These are phyloP conservation scores for Sebastes wilsoni DNA, from an alignment of 2,797 vertebrate genomes.

Conservation along the genomic window DNA sequence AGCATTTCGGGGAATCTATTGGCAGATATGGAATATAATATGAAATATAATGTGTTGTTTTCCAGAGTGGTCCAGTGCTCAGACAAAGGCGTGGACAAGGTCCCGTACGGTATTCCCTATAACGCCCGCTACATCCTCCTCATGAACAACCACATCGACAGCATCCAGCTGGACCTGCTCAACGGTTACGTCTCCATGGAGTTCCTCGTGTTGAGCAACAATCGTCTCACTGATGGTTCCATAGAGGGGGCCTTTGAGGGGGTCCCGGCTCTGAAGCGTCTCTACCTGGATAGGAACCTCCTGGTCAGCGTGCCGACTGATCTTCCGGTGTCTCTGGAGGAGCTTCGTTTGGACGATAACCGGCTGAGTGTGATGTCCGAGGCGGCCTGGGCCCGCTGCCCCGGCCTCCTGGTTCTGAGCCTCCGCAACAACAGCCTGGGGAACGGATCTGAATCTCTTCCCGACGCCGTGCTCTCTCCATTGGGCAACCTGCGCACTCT, in stretches of 20 bases:
- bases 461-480: conserved; percentile 49
- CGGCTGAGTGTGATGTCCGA: conserved; percentile 62
- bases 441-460: conserved; percentile 55
- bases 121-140: conserved; percentile 77
- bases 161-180: conserved; percentile 74
- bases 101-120: conserved; percentile 78
- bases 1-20: not conserved
- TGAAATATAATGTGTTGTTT: conserved; percentile 32
- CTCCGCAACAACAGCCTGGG: conserved; percentile 76
- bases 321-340: conserved; percentile 68
- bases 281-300: conserved; percentile 69
- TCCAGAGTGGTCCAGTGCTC: conserved; percentile 82
- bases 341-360: conserved; percentile 76
- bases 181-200: conserved; percentile 71
- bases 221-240: conserved; percentile 66
- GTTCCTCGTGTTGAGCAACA: conserved; percentile 79
- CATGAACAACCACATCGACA: conserved; percentile 77
- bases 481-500: conserved; percentile 65
- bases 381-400: conserved; percentile 50
- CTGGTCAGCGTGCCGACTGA: conserved; percentile 62
- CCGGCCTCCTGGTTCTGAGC: conserved; percentile 67
- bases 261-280: conserved; percentile 55
- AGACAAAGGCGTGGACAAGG: conserved; percentile 74
- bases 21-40: not conserved
- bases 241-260: conserved; percentile 69